Evolutionary conservation across 2,797 vertebrate genomes (phyloP).

Genomic region (Lepidocolaptes lacrymiger): DNA sequence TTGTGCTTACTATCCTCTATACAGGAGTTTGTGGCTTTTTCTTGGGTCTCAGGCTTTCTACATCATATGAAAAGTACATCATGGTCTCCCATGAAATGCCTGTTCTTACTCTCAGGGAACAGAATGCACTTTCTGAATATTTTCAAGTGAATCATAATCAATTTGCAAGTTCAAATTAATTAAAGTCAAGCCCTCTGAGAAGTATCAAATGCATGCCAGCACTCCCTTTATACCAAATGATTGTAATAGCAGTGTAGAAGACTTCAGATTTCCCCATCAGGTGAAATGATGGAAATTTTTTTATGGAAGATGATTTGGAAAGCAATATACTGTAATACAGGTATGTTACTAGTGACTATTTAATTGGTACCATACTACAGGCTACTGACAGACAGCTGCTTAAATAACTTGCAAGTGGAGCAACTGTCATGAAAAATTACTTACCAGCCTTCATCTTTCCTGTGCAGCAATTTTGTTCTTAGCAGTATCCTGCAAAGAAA

Average conservation of each 20-base stretch:
- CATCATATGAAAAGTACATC: neutral
- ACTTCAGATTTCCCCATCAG: neutral
- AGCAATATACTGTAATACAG: neutral
- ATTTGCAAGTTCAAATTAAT: slow-evolving; percentile 21
- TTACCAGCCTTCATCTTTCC: neutral
- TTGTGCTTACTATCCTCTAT: neutral
- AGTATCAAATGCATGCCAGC: neutral
- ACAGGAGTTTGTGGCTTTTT: neutral
- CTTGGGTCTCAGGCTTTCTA: neutral
- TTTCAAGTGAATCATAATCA: slow-evolving; percentile 8
- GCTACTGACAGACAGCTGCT: neutral
- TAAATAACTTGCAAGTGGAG: neutral
- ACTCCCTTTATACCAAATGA: neutral
- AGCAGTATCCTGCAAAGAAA: neutral
- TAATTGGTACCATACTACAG: neutral
- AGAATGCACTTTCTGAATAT: neutral
- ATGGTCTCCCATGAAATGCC: neutral
- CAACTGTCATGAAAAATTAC: neutral
- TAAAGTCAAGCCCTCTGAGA: neutral
- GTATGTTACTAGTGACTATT: neutral
- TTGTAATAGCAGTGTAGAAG: neutral
- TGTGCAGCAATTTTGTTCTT: neutral
- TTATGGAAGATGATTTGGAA: neutral
- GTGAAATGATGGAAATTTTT: neutral
- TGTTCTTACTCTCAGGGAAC: neutral